A percentile compares a stretch with the other conserved stretches of the same genome.
These are phyloP conservation scores for Sinohyriopsis cumingii DNA, from an alignment of 2,888 invertebrate genomes.

Conservation along the genomic window DNA sequence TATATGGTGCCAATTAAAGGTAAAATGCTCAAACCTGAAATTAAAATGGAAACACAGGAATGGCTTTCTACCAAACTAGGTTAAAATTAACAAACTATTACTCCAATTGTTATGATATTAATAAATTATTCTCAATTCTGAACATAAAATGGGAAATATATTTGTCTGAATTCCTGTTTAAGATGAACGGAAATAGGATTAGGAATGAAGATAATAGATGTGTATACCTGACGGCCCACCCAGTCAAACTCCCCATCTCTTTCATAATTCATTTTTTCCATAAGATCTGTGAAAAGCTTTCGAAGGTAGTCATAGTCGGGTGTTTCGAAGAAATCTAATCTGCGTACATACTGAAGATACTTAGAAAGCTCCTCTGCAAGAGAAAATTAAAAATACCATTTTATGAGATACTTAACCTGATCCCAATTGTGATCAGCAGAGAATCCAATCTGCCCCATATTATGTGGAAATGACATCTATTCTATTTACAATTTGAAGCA, in stretches of 20 bases:
- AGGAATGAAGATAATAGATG: slow-evolving; percentile 19
- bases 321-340: slow-evolving; percentile 99
- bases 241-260: slow-evolving; percentile 72
- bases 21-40: no score
- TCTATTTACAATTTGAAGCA: no score
- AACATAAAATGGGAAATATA: no score
- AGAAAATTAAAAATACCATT: background rate
- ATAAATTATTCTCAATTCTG: background rate
- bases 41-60: no score
- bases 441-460: no score
- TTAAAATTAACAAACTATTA: no score
- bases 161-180: background rate
- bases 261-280: slow-evolving; percentile 69
- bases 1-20: no score
- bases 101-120: no score
- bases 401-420: no score
- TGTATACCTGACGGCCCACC: slow-evolving; percentile 65
- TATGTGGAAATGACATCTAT: no score
- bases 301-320: slow-evolving; percentile 99
- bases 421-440: no score
- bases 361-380: slow-evolving; percentile 95
- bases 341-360: slow-evolving; percentile 95
- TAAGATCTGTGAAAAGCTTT: slow-evolving; percentile 86
- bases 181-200: slow-evolving; percentile 1
- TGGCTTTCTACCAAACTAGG: no score